These are phyloP conservation scores for Drosophila pseudoananassae DNA, from an alignment of 1,140 invertebrate species.

Conservation along the genomic window DNA sequence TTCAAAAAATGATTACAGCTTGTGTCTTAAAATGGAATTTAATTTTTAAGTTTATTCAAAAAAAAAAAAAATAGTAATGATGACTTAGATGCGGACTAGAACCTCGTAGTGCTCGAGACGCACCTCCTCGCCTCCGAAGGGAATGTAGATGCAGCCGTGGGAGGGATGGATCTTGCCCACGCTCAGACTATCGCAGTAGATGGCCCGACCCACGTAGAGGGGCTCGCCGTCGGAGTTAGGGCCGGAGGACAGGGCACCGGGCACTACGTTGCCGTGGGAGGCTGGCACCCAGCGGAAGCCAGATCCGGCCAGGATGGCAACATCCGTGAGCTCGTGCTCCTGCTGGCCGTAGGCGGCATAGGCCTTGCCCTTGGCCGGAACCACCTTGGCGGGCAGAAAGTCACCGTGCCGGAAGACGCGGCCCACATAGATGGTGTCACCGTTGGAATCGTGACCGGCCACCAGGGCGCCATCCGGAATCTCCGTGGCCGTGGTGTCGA, in stretches of 20 bases:
- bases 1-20: neutral
- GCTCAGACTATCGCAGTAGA: constrained; percentile 86
- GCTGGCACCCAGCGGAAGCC: constrained; percentile 84
- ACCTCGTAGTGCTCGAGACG: constrained; percentile 86
- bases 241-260: constrained; percentile 86
- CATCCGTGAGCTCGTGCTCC: constrained; percentile 84
- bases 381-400: constrained; percentile 83
- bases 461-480: constrained; percentile 81
- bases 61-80: neutral
- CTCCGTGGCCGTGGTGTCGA: constrained; percentile 47
- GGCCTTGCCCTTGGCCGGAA: constrained; percentile 78
- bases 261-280: constrained; percentile 85
- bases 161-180: constrained; percentile 87
- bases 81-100: constrained; percentile 42
- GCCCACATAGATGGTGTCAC: constrained; percentile 84
- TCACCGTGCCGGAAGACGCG: constrained; percentile 82
- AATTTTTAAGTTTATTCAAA: neutral
- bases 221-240: constrained; percentile 86
- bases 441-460: constrained; percentile 84
- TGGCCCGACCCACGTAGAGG: constrained; percentile 87
- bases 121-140: constrained; percentile 87
- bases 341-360: constrained; percentile 84
- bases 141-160: constrained; percentile 87
- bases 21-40: neutral
- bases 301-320: constrained; percentile 83